Evolutionary conservation across 2,797 vertebrate species (phyloP), one percentile per base, ranked within the genome.

Genomic region (Phrynocephalus forsythii): DNA sequence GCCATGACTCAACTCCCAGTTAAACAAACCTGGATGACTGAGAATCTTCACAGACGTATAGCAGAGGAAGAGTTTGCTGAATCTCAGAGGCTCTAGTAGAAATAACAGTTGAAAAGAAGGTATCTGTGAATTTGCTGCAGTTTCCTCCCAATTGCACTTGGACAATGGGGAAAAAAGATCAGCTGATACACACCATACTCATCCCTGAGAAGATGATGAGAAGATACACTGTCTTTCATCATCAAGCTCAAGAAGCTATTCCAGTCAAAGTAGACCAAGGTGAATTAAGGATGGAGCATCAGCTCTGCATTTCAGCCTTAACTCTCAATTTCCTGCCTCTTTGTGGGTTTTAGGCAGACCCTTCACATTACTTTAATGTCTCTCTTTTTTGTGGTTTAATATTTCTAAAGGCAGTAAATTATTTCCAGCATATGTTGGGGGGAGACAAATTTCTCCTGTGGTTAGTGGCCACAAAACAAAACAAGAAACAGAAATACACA

Each of bases 391-490:
- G 95, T 93, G 96, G 96, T 96, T 97, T 96, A 96, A 96, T 96
- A 96, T 96, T 97, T 96, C 96, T 96, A 95, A 96, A 93, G 94
- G 94, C 94, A 96, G 96, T 95, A 96, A 97, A 97, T 97, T 96
- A 97, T 97, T 96, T 95, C 95, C 96, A 97, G 96, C 90, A 16
- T 96, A 96, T 90, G 91, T 95, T 83, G n/a, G 69, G 28, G 95
- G 94, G 95, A 95, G 96, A 97, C 96, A 97, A 97, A 97, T 97
- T 96, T 97, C 95, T 96, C 92, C 82, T 95, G 96, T 95, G 96
- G 97, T 96, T 96, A 95, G 93, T 95, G 93, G 95, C 95, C 96
- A 95, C 96, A 96, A 96, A 96, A 92, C 94, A 96, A 96, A 97
- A 96, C 95, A 96, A 96, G 96, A 96, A 96, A 94, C 95, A 97